Conservation (phyloP, 92 coral and sea anemone genomes). For the Heliopora coerulea region DNA sequence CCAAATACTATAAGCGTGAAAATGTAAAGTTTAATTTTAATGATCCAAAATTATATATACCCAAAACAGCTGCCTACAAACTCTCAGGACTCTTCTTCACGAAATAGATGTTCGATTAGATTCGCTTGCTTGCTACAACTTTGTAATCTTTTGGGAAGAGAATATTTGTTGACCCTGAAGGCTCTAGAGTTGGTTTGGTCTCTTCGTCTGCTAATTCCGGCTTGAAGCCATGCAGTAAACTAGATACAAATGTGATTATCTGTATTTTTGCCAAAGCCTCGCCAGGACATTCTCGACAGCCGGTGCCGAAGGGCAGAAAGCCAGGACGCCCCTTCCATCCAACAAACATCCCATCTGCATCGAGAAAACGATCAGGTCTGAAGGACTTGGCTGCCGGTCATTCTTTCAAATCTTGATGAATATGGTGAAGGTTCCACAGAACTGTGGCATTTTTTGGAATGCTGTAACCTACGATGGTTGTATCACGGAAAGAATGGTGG, state of each 20-base stretch:
- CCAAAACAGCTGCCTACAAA: no score
- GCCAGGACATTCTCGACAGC: constrained; percentile 61
- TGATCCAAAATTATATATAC: no score
- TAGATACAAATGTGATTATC: constrained; percentile 24
- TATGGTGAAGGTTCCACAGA: constrained; percentile 53
- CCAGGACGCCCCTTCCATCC: constrained; percentile 27
- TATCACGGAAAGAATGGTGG: constrained; percentile 54
- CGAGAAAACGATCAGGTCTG: constrained; percentile 59
- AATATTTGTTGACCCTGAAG: neutral
- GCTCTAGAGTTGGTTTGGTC: constrained; percentile 21
- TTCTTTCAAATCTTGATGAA: constrained; percentile 48
- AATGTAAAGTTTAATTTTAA: no score
- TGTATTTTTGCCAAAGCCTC: constrained; percentile 47
- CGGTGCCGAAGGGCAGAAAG: constrained; percentile 53
- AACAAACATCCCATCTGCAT: constrained; percentile 12
- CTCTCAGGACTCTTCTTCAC: no score
- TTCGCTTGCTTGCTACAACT: no score
- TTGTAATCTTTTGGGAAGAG: neutral
- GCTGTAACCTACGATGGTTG: constrained; percentile 40
- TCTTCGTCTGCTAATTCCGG: constrained; percentile 18
- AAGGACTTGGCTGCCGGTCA: constrained; percentile 45
- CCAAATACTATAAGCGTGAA: no score
- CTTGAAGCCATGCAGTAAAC: constrained; percentile 22
- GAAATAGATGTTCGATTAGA: no score
- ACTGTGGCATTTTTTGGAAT: constrained; percentile 58